Conservation (phyloP, 2,113 vertebrate species). For the Chionodraco myersi region DNA sequence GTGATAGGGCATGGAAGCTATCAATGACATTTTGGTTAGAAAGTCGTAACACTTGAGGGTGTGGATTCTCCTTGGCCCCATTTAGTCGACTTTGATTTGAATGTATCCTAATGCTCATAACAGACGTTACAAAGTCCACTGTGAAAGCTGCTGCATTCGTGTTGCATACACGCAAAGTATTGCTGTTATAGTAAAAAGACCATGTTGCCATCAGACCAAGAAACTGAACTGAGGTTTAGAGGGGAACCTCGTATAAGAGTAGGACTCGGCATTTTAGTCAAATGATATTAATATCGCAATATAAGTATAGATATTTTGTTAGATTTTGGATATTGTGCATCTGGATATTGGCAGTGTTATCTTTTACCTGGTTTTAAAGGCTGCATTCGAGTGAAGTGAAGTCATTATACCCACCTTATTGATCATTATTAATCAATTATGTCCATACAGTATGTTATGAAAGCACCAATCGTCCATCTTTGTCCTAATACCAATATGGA, state of each 20-base stretch:
- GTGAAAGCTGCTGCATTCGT: not conserved
- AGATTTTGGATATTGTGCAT: no score
- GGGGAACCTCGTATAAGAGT: constrained; percentile 8
- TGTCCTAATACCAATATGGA: no score
- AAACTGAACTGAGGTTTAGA: not conserved
- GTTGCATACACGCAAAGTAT: not conserved
- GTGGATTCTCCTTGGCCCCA: not conserved
- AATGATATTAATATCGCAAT: no score
- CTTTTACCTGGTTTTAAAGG: no score
- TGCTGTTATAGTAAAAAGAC: constrained; percentile 1
- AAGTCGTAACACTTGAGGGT: not conserved
- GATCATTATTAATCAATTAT: no score
- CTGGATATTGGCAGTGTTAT: no score
- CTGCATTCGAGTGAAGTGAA: no score
- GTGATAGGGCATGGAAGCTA: not conserved
- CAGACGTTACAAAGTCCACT: not conserved
- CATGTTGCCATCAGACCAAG: not conserved
- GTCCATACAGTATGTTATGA: no score
- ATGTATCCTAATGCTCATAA: not conserved
- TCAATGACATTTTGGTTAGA: not conserved
- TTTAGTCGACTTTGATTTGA: not conserved
- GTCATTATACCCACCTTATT: no score
- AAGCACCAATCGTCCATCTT: no score
- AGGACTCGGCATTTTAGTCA: no score
- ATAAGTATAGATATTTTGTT: no score